Evolutionary conservation across 2,113 vertebrate species (phyloP).

Genomic region (Lichenostomus cassidix): DNA sequence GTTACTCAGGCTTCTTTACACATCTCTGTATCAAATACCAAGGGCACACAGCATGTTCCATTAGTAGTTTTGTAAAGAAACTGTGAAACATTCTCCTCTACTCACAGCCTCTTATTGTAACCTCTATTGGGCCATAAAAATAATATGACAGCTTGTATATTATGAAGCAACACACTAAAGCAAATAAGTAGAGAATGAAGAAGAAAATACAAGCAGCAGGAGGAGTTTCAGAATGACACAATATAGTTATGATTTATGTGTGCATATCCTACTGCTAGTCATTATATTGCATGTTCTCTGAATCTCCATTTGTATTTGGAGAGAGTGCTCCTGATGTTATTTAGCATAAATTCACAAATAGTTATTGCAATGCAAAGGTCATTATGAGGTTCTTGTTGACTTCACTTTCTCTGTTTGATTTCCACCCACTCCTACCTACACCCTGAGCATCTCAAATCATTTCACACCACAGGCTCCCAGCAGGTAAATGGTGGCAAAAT

Average conservation of each 20-base stretch:
- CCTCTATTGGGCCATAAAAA: not conserved
- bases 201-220: not conserved
- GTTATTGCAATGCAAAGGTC: not conserved
- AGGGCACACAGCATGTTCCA: accelerated
- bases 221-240: not conserved
- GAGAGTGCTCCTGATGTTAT: not conserved
- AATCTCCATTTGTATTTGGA: not conserved
- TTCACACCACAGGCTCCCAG: not conserved
- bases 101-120: not conserved
- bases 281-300: not conserved
- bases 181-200: not conserved
- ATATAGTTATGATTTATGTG: not conserved
- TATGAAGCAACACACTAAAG: not conserved
- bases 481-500: not conserved
- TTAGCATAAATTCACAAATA: not conserved
- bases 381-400: not conserved
- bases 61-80: not conserved
- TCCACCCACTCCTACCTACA: accelerated
- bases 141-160: not conserved
- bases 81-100: not conserved
- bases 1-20: not conserved
- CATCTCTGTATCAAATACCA: accelerated
- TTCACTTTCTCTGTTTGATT: not conserved
- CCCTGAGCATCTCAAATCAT: not conserved
- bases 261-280: not conserved